phyloP scores from a whole-genome alignment of 2,888 invertebrate genomes.

The Zygaena filipendulae region DNA sequence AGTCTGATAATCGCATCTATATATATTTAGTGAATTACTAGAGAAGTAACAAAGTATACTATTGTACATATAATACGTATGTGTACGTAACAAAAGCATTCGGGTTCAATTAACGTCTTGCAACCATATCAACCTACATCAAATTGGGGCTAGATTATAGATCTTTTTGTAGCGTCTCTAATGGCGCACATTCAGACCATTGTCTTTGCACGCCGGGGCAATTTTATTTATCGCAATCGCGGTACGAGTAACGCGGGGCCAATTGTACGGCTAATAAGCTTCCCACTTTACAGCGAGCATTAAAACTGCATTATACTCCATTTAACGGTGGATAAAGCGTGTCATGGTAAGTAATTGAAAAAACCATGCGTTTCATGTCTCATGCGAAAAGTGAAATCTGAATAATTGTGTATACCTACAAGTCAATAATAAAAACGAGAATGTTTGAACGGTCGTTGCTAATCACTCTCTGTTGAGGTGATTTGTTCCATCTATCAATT shows the following conservation, averaged over 20 bases:
- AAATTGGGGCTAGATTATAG: conserved; percentile 22
- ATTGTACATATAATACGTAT: no score
- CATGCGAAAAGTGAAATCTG: conserved; percentile 30
- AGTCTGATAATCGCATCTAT: no score
- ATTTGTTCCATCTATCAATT: conserved; percentile 15
- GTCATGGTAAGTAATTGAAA: conserved; percentile 45
- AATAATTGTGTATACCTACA: conserved; percentile 18
- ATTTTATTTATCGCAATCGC: conserved; percentile 40
- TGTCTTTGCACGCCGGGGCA: conserved; percentile 33
- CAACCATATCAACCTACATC: neutral
- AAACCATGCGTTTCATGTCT: conserved; percentile 32
- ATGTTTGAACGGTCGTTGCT: conserved; percentile 16
- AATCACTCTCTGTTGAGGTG: conserved; percentile 5
- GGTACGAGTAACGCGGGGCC: conserved; percentile 33
- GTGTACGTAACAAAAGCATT: neutral
- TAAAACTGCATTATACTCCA: conserved; percentile 59
- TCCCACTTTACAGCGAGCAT: conserved; percentile 45
- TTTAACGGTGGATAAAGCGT: conserved; percentile 42
- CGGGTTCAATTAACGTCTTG: neutral
- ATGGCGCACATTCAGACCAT: conserved; percentile 28
- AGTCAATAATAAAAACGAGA: no score
- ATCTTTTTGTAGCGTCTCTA: conserved; percentile 28
- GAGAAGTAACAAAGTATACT: no score
- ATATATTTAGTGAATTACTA: no score
- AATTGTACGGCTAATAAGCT: conserved; percentile 40